Percentiles rank a stretch among this genome's conserved stretches.
These are phyloP conservation scores for Oreochromis niloticus DNA, from an alignment of 2,113 vertebrate genomes.

Conservation along the genomic window DNA sequence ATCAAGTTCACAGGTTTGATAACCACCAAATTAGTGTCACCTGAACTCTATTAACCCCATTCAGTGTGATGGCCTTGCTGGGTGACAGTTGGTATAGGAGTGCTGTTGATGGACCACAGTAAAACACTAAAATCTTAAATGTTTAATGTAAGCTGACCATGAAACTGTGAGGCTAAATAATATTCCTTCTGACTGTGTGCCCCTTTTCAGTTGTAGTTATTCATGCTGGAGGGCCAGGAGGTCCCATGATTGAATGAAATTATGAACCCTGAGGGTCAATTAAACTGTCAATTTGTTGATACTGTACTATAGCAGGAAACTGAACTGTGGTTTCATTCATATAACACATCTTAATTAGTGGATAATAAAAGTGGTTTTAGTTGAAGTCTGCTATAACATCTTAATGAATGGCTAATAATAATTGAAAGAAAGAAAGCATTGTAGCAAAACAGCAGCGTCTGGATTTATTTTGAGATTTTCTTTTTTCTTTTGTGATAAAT, in stretches of 20 bases:
- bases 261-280: background rate
- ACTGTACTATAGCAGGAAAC: background rate
- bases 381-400: background rate
- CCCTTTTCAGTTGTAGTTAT: background rate
- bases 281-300: background rate
- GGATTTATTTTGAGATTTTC: background rate
- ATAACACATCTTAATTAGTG: background rate
- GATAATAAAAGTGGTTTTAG: background rate
- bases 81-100: background rate
- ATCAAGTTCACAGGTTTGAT: constrained; percentile 1
- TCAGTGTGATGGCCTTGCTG: background rate
- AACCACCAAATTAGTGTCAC: constrained; percentile 1
- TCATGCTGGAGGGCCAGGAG: background rate
- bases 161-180: background rate
- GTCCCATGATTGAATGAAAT: background rate
- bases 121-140: background rate
- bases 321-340: background rate
- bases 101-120: background rate
- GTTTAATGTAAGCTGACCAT: background rate
- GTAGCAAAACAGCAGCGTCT: background rate
- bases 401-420: background rate
- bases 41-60: constrained; percentile 37
- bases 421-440: background rate
- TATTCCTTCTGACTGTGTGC: background rate
- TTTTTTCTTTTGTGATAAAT: background rate